Conservation (phyloP, 30 jellyfish, hydroid and myxozoan species). For the Mastigias papua region DNA sequence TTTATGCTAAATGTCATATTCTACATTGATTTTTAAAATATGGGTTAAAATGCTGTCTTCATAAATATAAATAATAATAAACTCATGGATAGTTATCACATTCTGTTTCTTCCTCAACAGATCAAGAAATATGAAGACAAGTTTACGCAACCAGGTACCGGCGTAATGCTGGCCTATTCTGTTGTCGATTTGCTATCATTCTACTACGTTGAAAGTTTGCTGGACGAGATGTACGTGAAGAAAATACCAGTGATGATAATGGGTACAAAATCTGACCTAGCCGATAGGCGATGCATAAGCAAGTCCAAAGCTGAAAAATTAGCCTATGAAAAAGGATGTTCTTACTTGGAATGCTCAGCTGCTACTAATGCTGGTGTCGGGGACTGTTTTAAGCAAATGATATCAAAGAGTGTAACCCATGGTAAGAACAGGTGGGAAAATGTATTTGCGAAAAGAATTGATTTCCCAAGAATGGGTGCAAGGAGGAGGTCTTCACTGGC, state of each 20-base stretch:
- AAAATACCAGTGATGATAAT: conserved; percentile 21
- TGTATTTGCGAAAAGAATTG: background rate
- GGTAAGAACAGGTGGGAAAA: conserved; percentile 2
- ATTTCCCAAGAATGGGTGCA: conserved; percentile 21
- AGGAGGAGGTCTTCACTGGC: conserved; percentile 41
- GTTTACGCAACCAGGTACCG: conserved; percentile 5
- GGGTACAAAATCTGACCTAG: conserved; percentile 53
- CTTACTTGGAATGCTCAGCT: conserved; percentile 46
- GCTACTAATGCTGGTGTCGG: conserved; percentile 41
- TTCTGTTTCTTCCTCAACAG: background rate
- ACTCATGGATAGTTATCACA: background rate
- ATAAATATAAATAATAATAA: no score
- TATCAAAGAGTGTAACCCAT: background rate
- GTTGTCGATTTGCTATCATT: conserved; percentile 44
- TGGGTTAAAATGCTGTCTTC: no score
- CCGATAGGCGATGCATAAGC: conserved; percentile 30
- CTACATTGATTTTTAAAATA: no score
- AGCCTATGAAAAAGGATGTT: conserved; percentile 38
- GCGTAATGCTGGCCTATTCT: conserved; percentile 46
- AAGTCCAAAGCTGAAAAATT: conserved; percentile 25
- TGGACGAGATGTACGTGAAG: background rate
- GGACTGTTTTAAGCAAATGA: conserved; percentile 19
- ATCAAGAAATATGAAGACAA: background rate
- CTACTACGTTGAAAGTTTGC: conserved; percentile 31
- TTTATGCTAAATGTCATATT: no score